Evolutionary conservation across 1,140 invertebrate species (phyloP), one percentile per base, ranked within the genome.

Genomic region (Magallana angulata): DNA sequence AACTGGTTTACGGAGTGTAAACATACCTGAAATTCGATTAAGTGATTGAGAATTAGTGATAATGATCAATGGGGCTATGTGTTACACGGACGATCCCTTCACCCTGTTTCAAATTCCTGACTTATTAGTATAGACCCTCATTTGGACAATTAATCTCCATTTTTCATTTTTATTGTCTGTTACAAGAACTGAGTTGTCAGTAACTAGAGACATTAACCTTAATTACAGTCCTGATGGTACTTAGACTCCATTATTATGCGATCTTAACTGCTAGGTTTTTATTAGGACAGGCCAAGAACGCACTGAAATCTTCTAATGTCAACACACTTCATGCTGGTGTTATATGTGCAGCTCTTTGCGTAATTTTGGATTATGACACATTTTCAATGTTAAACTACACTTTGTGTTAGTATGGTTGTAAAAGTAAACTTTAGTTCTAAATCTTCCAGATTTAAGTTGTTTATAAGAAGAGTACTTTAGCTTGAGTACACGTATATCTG

Each of bases 121-220:
- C 68, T 76, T 30, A 76, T 76, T 76, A 76, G 68, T 30, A 76
- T 11, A 76, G 36, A 2, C 4, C 24, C 24, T 76, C 24, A 30
- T 76, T 18, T 76, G 68, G 68, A 76, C 68, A 76, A 76, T 76
- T 76, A 30, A 76, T 76, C 68, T 76, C 24, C 18, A 76, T 76
- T 76, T 76, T 12, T 76, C 68, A 76, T 76, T 76, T 76, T 76
- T 76, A 76, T 76, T 30, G 68, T 76, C 68, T 71, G 9, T 71
- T 18, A 11, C 5, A 76, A 4, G 36, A 9, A 76, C 8, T 11
- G 1, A 30, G 8, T 9, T 36, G 24, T 30, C 18, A 36, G 24
- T 76, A 3, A 36, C 18, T 30, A 24, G 6, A 76, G 68, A 30
- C 24, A 36, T 30, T 30, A 76, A 24, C 68, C 24, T 76, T 8